Evolutionary conservation across 2,113 vertebrate genomes (phyloP).

Genomic region (Plecturocebus donacophilus): DNA sequence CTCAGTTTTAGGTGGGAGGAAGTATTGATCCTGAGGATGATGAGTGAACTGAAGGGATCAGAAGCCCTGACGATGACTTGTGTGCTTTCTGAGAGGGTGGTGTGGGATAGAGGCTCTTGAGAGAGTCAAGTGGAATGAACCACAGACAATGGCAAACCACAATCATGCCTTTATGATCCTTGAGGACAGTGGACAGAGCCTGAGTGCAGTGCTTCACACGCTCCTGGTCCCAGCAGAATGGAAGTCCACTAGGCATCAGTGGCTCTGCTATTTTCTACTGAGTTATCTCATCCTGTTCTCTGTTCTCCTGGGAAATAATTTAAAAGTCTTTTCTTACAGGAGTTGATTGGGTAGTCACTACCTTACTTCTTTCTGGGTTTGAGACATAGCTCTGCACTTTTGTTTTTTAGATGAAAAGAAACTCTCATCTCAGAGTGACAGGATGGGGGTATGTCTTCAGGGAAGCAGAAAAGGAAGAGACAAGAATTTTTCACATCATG

Average conservation of each 20-base stretch:
- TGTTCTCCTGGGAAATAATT: constrained; percentile 24
- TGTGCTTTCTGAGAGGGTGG: background rate
- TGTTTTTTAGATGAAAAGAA: constrained; percentile 35
- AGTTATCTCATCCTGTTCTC: background rate
- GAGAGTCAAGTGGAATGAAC: constrained; percentile 40
- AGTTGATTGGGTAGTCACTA: constrained; percentile 51
- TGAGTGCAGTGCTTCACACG: background rate
- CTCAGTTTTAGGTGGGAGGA: background rate
- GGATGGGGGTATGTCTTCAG: background rate
- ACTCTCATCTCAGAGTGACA: background rate
- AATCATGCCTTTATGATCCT: background rate
- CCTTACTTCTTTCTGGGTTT: constrained; percentile 34
- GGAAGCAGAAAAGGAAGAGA: constrained; percentile 51
- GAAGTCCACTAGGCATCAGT: background rate
- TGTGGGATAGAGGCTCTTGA: background rate
- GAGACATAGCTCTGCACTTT: background rate
- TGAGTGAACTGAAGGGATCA: background rate
- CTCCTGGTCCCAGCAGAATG: background rate
- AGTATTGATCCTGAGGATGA: background rate
- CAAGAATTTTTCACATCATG: constrained; percentile 68
- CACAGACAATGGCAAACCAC: background rate
- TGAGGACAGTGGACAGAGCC: background rate
- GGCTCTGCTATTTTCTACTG: constrained; percentile 4
- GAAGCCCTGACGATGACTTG: background rate
- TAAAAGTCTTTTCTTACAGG: constrained; percentile 10